These are phyloP conservation scores for Poecile atricapillus DNA, from an alignment of 2,113 vertebrate species.

Conservation along the genomic window DNA sequence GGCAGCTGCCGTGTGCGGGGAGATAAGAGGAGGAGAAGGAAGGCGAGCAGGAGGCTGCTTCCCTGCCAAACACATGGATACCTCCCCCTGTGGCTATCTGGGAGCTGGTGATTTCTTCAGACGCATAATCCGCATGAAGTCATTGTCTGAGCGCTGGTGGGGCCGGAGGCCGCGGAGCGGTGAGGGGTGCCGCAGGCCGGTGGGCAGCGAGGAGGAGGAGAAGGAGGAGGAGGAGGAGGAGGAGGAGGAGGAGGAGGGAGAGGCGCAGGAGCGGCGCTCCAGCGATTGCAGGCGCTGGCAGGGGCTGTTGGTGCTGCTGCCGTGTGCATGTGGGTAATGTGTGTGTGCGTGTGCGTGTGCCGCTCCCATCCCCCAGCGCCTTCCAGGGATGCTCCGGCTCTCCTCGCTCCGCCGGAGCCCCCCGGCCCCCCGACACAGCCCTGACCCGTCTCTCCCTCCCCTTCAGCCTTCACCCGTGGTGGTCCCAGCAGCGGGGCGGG, in stretches of 20 bases:
- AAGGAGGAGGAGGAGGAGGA: not conserved
- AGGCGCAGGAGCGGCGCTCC: conserved; percentile 20
- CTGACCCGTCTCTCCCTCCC: not conserved
- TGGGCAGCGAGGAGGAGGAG: conserved; percentile 20
- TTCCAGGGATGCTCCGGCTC: not conserved
- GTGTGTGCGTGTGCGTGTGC: conserved; percentile 37
- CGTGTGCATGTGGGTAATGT: conserved; percentile 49
- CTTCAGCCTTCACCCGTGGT: not conserved
- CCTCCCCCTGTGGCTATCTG: conserved; percentile 49
- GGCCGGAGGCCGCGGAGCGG: conserved; percentile 25
- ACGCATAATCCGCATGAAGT: conserved; percentile 59
- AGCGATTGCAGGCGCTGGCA: conserved; percentile 48
- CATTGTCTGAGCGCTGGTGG: conserved; percentile 43
- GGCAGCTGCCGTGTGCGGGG: conserved; percentile 22
- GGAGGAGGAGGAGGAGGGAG: not conserved
- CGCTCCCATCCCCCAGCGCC: conserved; percentile 19
- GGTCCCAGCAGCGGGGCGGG: not conserved
- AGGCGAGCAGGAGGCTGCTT: conserved; percentile 24
- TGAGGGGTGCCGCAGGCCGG: conserved; percentile 39
- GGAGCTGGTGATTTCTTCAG: conserved; percentile 49
- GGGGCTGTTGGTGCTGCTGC: conserved; percentile 57
- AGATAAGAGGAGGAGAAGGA: not conserved
- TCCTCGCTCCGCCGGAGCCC: not conserved
- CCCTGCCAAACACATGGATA: conserved; percentile 60
- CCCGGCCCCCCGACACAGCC: not conserved